A percentile compares a stretch with the other conserved stretches of the same genome.
phyloP scores from a whole-genome alignment of 1,140 invertebrate species.

The Lepidurus packardi region DNA sequence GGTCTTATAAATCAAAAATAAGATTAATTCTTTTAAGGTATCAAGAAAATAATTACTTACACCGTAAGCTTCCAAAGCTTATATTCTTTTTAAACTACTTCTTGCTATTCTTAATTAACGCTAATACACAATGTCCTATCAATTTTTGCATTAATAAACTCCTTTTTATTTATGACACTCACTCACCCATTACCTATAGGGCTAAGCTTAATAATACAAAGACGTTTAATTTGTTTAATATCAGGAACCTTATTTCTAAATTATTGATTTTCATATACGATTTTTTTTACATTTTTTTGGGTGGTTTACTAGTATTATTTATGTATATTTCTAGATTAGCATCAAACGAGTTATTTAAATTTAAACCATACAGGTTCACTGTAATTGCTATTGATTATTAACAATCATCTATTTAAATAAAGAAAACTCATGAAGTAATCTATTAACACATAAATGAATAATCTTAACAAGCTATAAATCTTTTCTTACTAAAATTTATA shows the following conservation, averaged over 20 bases:
- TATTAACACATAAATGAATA: no score
- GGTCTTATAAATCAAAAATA: constrained; percentile 39
- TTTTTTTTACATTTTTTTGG: constrained; percentile 40
- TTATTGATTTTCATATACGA: constrained; percentile 37
- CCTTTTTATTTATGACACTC: constrained; percentile 27
- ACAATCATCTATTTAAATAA: no score
- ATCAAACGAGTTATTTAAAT: constrained; percentile 36
- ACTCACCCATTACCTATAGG: constrained; percentile 33
- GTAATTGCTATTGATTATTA: background rate
- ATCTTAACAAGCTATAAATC: no score
- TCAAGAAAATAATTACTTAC: constrained; percentile 32
- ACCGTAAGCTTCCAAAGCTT: constrained; percentile 38
- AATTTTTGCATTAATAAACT: background rate
- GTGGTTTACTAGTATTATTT: constrained; percentile 38
- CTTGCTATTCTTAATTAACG: constrained; percentile 19
- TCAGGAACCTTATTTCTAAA: no score
- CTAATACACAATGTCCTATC: constrained; percentile 22
- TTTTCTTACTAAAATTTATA: no score
- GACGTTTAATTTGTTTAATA: no score
- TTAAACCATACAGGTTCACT: no score
- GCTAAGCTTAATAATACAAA: no score
- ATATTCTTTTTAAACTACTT: constrained; percentile 38
- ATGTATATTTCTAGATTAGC: constrained; percentile 37
- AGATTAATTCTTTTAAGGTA: constrained; percentile 30
- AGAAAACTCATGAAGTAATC: no score